Conservation (phyloP, 2,888 invertebrate species). For the Leptothorax acervorum region DNA sequence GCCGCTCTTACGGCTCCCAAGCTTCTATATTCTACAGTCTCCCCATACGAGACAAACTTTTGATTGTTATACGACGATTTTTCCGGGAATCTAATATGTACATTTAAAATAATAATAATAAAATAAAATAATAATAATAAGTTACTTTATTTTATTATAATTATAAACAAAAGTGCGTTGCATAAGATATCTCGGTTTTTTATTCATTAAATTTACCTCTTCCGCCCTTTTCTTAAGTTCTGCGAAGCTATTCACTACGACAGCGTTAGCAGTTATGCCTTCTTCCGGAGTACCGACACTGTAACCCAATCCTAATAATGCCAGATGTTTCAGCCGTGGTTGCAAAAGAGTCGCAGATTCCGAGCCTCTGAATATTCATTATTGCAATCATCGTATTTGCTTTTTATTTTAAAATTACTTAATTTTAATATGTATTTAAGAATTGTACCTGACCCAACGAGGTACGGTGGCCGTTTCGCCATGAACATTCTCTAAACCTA, state of each 20-base stretch:
- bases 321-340: constrained; percentile 89
- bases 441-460: constrained; percentile 87
- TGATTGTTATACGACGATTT: constrained; percentile 93
- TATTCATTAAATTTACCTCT: constrained; percentile 84
- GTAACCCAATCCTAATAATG: constrained; percentile 90
- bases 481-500: constrained; percentile 89
- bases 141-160: constrained; percentile 26
- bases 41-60: constrained; percentile 89
- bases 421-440: background rate
- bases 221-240: constrained; percentile 87
- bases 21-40: constrained; percentile 89
- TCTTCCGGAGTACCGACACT: constrained; percentile 90
- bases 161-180: background rate
- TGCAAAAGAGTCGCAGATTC: constrained; percentile 89
- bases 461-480: constrained; percentile 89
- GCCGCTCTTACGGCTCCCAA: constrained; percentile 90
- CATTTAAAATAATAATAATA: background rate
- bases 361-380: constrained; percentile 87
- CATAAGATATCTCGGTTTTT: background rate
- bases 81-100: constrained; percentile 87
- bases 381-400: background rate
- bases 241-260: constrained; percentile 91
- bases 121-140: too few species aligned
- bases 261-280: constrained; percentile 91
- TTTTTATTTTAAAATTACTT: background rate